A percentile compares a stretch with the other conserved stretches of the same genome.
Conservation (phyloP, 2,797 vertebrate species). For the Meriones psammophilus region DNA sequence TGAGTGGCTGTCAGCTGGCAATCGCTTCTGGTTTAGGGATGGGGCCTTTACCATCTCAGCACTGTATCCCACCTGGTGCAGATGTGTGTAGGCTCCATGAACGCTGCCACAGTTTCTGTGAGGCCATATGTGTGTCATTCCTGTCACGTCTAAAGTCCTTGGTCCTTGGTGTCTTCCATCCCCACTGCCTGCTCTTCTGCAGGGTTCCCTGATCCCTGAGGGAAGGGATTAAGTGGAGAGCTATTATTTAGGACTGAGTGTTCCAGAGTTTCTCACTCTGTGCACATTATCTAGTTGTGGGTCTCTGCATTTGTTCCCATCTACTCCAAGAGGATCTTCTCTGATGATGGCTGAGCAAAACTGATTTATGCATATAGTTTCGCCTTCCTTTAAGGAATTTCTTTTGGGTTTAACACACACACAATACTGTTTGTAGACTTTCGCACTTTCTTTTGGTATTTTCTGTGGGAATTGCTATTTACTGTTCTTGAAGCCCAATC, state of each 20-base stretch:
- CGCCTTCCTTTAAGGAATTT: neutral
- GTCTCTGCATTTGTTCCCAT: neutral
- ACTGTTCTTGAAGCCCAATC: neutral
- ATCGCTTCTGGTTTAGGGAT: neutral
- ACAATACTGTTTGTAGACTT: neutral
- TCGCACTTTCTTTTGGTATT: neutral
- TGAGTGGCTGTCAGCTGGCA: neutral
- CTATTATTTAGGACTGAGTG: neutral
- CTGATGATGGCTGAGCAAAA: neutral
- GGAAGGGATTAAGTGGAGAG: neutral
- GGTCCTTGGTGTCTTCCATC: neutral
- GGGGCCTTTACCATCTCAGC: neutral
- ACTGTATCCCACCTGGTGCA: too few species aligned
- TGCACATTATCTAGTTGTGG: neutral
- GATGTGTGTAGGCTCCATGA: too few species aligned
- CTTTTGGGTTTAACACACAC: neutral
- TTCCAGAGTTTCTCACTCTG: neutral
- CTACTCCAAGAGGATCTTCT: neutral
- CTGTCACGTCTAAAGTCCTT: neutral
- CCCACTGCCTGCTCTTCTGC: neutral
- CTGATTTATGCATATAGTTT: neutral
- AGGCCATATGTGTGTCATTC: too few species aligned
- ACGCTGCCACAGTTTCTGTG: neutral
- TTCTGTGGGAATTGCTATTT: neutral
- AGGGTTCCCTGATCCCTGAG: neutral